Evolutionary conservation across 2,888 invertebrate genomes (phyloP), one percentile per base, ranked within the genome.

Genomic region (Metalampra italica): DNA sequence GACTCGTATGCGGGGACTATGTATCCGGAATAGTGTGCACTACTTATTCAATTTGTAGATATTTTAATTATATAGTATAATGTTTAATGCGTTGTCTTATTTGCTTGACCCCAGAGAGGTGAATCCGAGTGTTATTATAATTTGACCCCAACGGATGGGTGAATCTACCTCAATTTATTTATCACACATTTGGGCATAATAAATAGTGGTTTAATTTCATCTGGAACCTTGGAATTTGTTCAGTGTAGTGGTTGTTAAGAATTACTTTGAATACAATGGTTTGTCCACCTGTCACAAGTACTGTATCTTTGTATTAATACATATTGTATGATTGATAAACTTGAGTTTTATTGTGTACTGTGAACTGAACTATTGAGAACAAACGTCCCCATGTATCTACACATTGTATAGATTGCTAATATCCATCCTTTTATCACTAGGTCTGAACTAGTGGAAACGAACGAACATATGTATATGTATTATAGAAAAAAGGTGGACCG

Each of bases 161-260:
- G 11, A 75, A 90, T 87, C 90, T 90, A 90, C 90, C 90, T 90
- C 90, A 90, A 80, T 87, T 90, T 78, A 83, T 89, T 90, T 89
- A 88, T 85, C 86, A 86, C 85, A 83, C 79, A 74, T 89, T 88
- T 81, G 87, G 86, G 86, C 88, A 86, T 87, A 82, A 85, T 86
- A 81, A 22, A 79, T 82, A 80, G 77, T 74, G 68, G 75, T 83
- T 3, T 82, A 76, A 74, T 79, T 85, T 83, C 71, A 80, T 76
- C 54, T 73, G 66, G 68, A 72, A 67, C 67, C 74, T 74, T 76
- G 67, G 68, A 82, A 76, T 80, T 83, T 82, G 82, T 85, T 85
- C 82, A 78, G 74, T 75, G 73, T 85, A 86, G 82, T 78, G 80
- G 72, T 79, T 83, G 65, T 68, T 81, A 82, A 78, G 77, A 71